Evolutionary conservation across 2,888 invertebrate species (phyloP).

Genomic region (Rotaria sp.): DNA sequence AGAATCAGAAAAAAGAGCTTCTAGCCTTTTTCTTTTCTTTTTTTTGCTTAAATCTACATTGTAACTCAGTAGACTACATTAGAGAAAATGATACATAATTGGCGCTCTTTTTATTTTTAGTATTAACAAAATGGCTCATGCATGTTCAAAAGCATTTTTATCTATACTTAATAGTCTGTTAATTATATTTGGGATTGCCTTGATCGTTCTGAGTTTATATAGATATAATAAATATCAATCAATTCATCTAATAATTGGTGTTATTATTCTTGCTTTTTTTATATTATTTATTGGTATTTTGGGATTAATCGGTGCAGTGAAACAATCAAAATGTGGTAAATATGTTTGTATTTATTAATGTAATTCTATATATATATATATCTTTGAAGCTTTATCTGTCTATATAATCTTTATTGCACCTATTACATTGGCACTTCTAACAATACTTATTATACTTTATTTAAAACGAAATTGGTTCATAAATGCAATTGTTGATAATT

Average conservation of each 20-base stretch:
- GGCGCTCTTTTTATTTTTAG: background rate
- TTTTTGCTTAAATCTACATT: background rate
- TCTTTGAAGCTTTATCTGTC: background rate
- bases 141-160: background rate
- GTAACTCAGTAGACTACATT: background rate
- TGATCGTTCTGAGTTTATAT: background rate
- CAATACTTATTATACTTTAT: background rate
- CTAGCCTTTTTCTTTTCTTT: background rate
- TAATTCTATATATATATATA: background rate
- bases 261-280: background rate
- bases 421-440: background rate
- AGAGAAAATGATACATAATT: slow-evolving; percentile 5
- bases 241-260: background rate
- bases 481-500: background rate
- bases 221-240: background rate
- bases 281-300: background rate
- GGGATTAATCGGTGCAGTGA: background rate
- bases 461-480: background rate
- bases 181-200: background rate
- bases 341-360: background rate
- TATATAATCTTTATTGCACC: background rate
- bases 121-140: background rate
- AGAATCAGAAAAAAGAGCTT: background rate
- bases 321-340: background rate
- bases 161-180: background rate